These are phyloP conservation scores for Aeoliscus strigatus DNA, from an alignment of 2,797 vertebrate genomes.

Conservation along the genomic window DNA sequence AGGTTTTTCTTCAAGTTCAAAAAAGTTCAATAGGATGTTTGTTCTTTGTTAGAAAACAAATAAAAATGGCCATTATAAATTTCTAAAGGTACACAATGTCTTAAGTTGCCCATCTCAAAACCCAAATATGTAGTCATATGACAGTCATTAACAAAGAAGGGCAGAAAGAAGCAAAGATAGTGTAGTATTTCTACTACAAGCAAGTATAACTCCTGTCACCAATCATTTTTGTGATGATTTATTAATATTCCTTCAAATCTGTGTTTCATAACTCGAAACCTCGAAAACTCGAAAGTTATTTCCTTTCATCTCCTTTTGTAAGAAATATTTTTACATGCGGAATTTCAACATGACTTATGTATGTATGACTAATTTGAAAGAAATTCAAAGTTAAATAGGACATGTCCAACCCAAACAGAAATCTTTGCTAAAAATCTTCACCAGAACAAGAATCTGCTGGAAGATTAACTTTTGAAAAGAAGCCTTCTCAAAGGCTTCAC, in stretches of 20 bases:
- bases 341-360: constrained; percentile 18
- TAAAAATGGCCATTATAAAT: neutral
- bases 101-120: no score
- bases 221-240: neutral
- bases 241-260: neutral
- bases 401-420: constrained; percentile 46
- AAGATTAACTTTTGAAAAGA: constrained; percentile 52
- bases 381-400: constrained; percentile 35
- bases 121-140: neutral
- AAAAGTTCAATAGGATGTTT: no score
- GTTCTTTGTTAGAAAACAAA: no score
- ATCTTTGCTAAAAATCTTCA: constrained; percentile 53
- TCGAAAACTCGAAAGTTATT: neutral
- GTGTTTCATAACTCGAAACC: constrained; percentile 5
- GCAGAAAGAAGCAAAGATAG: no score
- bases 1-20: no score
- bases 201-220: no score
- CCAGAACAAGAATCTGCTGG: constrained; percentile 50
- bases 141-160: neutral
- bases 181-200: no score
- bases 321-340: constrained; percentile 23
- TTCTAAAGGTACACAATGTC: neutral
- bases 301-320: constrained; percentile 4
- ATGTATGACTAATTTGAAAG: constrained; percentile 21
- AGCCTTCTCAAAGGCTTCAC: constrained; percentile 42